Percentiles rank a stretch among this genome's conserved stretches.
phyloP scores from a whole-genome alignment of 2,113 vertebrate genomes.

The Paradoxurus hermaphroditus region DNA sequence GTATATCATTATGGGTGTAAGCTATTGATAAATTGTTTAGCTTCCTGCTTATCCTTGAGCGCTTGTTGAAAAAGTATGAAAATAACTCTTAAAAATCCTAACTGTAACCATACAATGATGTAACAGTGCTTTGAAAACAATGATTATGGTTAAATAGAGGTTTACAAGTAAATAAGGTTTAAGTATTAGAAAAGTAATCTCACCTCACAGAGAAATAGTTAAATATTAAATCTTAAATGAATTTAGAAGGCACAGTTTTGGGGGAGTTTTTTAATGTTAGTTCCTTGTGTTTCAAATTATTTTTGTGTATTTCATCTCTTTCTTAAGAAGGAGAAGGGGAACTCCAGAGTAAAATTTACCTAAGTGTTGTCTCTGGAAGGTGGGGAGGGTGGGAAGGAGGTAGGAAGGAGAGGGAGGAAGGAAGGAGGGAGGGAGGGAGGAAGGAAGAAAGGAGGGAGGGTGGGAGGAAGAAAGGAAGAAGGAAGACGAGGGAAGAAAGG shows the following conservation, averaged over 20 bases:
- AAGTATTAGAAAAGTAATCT: constrained; percentile 22
- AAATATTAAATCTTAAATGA: background rate
- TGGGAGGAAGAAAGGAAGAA: too few species aligned
- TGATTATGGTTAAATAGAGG: background rate
- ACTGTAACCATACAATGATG: background rate
- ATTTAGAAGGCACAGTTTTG: background rate
- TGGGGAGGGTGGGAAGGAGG: background rate
- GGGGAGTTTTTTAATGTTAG: background rate
- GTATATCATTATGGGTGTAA: background rate
- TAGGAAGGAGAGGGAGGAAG: background rate
- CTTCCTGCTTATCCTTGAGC: background rate
- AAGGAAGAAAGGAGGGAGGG: background rate
- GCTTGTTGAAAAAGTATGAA: background rate
- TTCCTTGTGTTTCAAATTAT: background rate
- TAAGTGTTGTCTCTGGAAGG: background rate
- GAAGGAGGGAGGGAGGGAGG: background rate
- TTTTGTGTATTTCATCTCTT: background rate
- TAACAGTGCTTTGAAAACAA: constrained; percentile 34
- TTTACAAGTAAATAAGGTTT: background rate
- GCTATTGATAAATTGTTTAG: background rate
- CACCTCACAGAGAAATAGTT: background rate
- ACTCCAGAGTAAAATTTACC: background rate
- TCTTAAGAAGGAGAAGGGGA: background rate
- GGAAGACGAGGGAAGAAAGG: too few species aligned
- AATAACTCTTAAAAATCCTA: background rate